A percentile compares a stretch with the other conserved stretches of the same genome.
Evolutionary conservation across 2,113 vertebrate genomes (phyloP).

Genomic region (Chionis minor): DNA sequence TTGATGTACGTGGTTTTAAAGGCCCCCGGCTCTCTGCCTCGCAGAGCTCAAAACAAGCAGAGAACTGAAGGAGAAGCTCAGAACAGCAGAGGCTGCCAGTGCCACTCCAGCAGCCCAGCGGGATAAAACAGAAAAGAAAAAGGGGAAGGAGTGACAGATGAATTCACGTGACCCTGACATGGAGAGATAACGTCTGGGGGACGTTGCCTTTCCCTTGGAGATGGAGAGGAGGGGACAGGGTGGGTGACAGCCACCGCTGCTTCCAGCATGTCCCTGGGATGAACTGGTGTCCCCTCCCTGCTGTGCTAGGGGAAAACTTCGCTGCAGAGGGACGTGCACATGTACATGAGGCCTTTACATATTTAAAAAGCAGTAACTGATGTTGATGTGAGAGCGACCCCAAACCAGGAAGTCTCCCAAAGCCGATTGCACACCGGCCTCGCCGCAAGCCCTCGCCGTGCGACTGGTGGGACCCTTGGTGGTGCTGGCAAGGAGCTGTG

Average conservation of each 20-base stretch:
- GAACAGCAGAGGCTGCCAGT: accelerated
- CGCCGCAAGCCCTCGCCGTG: accelerated
- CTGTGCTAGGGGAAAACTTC: background rate
- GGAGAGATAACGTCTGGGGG: background rate
- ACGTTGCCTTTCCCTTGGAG: background rate
- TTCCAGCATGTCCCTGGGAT: background rate
- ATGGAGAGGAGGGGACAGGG: background rate
- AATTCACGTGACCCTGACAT: background rate
- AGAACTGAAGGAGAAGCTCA: background rate
- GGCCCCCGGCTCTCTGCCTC: background rate
- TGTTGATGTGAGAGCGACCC: background rate
- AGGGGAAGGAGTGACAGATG: background rate
- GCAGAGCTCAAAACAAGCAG: background rate
- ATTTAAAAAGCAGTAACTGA: background rate
- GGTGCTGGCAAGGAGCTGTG: background rate
- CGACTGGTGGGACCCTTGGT: background rate
- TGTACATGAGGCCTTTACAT: background rate
- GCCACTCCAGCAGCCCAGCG: accelerated
- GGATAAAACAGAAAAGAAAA: background rate
- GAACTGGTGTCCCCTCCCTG: background rate
- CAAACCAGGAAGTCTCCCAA: background rate
- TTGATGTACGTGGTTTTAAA: background rate
- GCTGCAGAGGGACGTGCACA: background rate
- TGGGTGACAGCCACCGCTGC: accelerated
- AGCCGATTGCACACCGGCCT: background rate